Evolutionary conservation across 2,113 vertebrate genomes (phyloP).

Genomic region (Percopsis transmontana): DNA sequence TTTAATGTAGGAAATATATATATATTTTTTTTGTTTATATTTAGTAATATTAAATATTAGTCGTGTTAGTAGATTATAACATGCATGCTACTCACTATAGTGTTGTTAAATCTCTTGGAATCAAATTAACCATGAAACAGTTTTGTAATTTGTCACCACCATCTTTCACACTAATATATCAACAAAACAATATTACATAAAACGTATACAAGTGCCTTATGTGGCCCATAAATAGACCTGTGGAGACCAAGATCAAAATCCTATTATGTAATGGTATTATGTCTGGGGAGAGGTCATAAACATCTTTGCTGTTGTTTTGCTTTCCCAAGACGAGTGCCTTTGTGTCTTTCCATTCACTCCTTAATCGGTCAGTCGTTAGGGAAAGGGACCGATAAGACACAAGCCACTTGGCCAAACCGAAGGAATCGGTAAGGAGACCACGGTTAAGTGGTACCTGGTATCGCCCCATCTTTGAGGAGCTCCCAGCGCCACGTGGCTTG

Average conservation of each 20-base stretch:
- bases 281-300: slow-evolving; percentile 42
- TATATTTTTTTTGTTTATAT: too few relatives aligned
- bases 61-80: too few relatives aligned
- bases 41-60: too few relatives aligned
- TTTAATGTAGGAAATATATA: too few relatives aligned
- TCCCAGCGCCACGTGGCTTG: slow-evolving; percentile 56
- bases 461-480: slow-evolving; percentile 61
- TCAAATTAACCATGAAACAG: too few relatives aligned
- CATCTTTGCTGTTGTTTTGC: neutral
- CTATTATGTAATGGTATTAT: slow-evolving; percentile 11
- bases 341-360: slow-evolving; percentile 20
- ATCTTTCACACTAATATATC: neutral
- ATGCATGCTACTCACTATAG: too few relatives aligned
- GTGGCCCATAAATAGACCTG: slow-evolving; percentile 31
- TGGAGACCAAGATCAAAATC: slow-evolving; percentile 53
- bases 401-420: slow-evolving; percentile 8
- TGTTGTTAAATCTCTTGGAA: too few relatives aligned
- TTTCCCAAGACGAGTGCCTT: neutral
- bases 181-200: slow-evolving; percentile 19
- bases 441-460: slow-evolving; percentile 45
- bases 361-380: slow-evolving; percentile 46
- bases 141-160: neutral
- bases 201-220: slow-evolving; percentile 17
- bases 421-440: slow-evolving; percentile 40
- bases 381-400: slow-evolving; percentile 34